A percentile compares a stretch with the other conserved stretches of the same genome.
These are phyloP conservation scores for Aphelocoma californica DNA, from an alignment of 2,797 vertebrate species.

Conservation along the genomic window DNA sequence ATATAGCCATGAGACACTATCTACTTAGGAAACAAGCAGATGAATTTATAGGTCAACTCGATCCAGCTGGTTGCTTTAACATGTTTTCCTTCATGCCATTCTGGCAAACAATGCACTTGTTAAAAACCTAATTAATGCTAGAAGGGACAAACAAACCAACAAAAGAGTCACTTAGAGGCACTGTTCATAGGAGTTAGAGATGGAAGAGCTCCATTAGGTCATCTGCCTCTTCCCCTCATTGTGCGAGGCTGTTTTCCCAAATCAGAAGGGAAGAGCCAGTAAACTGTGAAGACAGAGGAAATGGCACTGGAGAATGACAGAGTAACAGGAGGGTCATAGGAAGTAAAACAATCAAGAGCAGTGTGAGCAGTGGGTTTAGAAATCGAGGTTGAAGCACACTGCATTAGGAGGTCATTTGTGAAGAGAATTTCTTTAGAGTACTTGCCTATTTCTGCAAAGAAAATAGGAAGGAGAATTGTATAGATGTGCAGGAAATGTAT, in stretches of 20 bases:
- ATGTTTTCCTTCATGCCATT: slow-evolving; percentile 40
- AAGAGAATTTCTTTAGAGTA: neutral
- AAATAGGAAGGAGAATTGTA: neutral
- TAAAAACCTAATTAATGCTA: slow-evolving; percentile 69
- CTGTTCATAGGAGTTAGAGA: slow-evolving; percentile 31
- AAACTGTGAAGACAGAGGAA: neutral
- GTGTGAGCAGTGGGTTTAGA: neutral
- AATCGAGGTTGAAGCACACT: neutral
- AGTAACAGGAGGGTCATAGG: neutral
- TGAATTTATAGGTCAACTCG: slow-evolving; percentile 35
- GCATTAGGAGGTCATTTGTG: neutral
- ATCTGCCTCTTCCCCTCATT: slow-evolving; percentile 19
- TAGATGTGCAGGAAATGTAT: neutral
- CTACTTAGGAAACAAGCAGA: neutral
- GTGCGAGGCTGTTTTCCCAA: slow-evolving; percentile 48
- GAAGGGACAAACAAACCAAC: slow-evolving; percentile 64
- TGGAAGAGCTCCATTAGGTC: slow-evolving; percentile 59
- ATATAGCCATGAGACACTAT: neutral
- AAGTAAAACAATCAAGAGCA: neutral
- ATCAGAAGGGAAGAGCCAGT: neutral
- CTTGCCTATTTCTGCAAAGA: neutral
- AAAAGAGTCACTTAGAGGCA: slow-evolving; percentile 68
- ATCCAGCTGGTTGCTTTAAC: slow-evolving; percentile 45
- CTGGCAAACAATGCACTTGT: slow-evolving; percentile 67
- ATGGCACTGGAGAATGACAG: neutral